Conservation (phyloP, 2,113 vertebrate species). For the Actenoides hombroni region DNA sequence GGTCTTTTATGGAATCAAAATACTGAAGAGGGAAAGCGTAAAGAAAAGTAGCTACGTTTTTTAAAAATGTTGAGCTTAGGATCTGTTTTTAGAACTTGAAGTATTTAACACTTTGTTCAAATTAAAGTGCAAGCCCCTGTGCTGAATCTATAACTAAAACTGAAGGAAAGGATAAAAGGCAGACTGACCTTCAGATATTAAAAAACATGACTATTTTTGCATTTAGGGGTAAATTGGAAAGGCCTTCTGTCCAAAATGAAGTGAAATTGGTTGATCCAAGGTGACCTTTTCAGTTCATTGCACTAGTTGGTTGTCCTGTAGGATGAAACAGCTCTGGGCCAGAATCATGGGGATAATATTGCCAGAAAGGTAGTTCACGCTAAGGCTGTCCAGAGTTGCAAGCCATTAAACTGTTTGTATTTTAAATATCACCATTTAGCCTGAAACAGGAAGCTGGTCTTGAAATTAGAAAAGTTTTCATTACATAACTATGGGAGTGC, state of each 20-base stretch:
- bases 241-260: not conserved
- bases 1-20: slow-evolving; percentile 12
- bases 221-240: not conserved
- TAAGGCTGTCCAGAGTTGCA: not conserved
- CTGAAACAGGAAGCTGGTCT: not conserved
- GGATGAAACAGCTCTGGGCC: not conserved
- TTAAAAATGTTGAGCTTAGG: slow-evolving; percentile 4
- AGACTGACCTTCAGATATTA: not conserved
- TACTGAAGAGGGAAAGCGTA: not conserved
- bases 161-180: not conserved
- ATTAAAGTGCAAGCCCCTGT: not conserved
- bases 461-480: not conserved
- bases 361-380: not conserved
- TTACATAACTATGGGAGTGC: not conserved
- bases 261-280: not conserved
- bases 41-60: slow-evolving; percentile 2
- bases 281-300: not conserved
- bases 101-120: not conserved
- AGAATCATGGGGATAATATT: not conserved
- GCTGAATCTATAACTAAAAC: not conserved
- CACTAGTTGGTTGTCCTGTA: not conserved
- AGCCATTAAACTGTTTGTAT: not conserved
- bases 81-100: slow-evolving; percentile 4
- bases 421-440: not conserved
- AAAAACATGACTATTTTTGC: not conserved